These are phyloP conservation scores for Psilopogon haemacephalus DNA, from an alignment of 2,113 vertebrate species.

Conservation along the genomic window DNA sequence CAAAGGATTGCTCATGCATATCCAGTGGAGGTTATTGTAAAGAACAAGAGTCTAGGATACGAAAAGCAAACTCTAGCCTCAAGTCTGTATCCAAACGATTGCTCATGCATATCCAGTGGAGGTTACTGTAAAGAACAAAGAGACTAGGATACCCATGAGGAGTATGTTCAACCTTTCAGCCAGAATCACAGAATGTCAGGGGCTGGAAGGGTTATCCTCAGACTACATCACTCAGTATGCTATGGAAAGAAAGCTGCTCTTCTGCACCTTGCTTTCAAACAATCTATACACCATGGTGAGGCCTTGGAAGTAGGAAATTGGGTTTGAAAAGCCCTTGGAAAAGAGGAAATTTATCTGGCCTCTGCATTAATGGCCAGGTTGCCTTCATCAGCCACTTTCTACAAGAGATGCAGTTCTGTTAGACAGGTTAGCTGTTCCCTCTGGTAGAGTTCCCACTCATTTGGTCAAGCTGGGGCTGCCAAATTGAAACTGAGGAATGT, in stretches of 20 bases:
- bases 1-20: neutral
- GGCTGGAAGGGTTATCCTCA: neutral
- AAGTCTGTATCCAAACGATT: neutral
- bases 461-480: neutral
- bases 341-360: neutral
- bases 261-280: neutral
- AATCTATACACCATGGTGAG: neutral
- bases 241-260: neutral
- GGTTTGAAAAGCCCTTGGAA: neutral
- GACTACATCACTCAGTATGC: neutral
- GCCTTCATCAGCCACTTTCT: neutral
- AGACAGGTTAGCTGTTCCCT: neutral
- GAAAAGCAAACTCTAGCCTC: neutral
- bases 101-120: neutral
- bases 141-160: rapidly evolving
- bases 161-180: neutral
- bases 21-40: neutral
- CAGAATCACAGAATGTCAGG: too few relatives aligned
- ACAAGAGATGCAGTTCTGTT: neutral
- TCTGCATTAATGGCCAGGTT: neutral
- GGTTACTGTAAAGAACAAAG: neutral
- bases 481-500: neutral
- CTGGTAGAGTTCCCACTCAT: neutral
- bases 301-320: neutral
- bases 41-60: neutral